These are phyloP conservation scores for Drosophila mauritiana DNA, from an alignment of 1,140 invertebrate genomes.

Conservation along the genomic window DNA sequence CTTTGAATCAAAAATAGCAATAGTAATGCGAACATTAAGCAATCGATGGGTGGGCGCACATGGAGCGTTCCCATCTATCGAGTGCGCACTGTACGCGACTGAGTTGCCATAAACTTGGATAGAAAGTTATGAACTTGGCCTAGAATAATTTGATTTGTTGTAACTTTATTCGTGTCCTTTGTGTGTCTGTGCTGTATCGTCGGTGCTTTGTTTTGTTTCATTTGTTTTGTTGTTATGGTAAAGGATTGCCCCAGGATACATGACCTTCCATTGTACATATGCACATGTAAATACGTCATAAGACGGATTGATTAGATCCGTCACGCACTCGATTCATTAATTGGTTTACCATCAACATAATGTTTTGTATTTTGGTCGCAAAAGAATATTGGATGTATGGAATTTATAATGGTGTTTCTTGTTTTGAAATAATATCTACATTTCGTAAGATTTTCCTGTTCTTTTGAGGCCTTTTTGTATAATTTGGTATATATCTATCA, in stretches of 20 bases:
- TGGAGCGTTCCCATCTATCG: not conserved
- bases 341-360: slow-evolving; percentile 8
- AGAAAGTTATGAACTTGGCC: slow-evolving; percentile 31
- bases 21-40: not conserved
- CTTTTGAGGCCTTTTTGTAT: not conserved
- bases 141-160: slow-evolving; percentile 46
- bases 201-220: slow-evolving; percentile 30
- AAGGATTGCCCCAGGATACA: slow-evolving; percentile 41
- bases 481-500: slow-evolving; percentile 3
- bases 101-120: slow-evolving; percentile 21
- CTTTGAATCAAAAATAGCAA: not conserved
- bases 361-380: not conserved
- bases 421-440: not conserved
- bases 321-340: slow-evolving; percentile 45
- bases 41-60: not conserved
- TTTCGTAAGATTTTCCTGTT: not conserved
- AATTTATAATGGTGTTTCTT: not conserved
- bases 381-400: not conserved
- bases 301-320: slow-evolving; percentile 39
- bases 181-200: slow-evolving; percentile 43
- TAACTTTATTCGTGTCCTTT: slow-evolving; percentile 44
- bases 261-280: slow-evolving; percentile 13
- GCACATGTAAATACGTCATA: slow-evolving; percentile 1
- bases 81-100: slow-evolving; percentile 9
- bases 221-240: slow-evolving; percentile 53